Base-by-base conservation (phyloP, 2,113 vertebrate species). In the Ibidorhyncha struthersii region DNA sequence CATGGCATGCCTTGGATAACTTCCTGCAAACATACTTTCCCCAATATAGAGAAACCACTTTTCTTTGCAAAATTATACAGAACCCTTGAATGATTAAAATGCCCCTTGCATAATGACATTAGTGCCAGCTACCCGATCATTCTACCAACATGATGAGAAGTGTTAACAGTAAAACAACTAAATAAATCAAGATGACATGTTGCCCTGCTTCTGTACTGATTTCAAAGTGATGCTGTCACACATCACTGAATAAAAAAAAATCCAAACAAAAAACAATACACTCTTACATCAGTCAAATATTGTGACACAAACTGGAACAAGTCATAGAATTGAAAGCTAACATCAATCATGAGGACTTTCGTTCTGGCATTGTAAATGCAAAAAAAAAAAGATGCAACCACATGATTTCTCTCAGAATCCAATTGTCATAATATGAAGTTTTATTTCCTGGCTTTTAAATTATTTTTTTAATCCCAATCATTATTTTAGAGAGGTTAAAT, bases 241-340 rank as follows among this genome's bases (percentile, higher is more conserved):
- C 38, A 84, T 86, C 85, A 88, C 29, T 82, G 76, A 76, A 85
- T 82, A 76, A 89, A 83, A 78, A 89, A 69, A 92, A 89, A 89
- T 45, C n/a, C 74, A 95, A 93, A 93, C 47, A 90, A 95, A 93
- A 73, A 61, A 1, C 53, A 82, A 52, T 85, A 49, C 19, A 72
- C 47, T 94, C 38, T 70, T 78, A 83, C 52, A 93, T 96, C 93
- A 90, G 92, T 96, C 92, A 97, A 94, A 97, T 89, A 95, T 94
- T 96, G 59, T 95, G 90, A 95, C 88, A 94, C 45, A 93, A 96
- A 93, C 79, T 93, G 78, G 66, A 95, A 94, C 41, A 83, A 96
- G 82, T 90, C 78, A 85, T 70, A 26, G 36, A 92, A 90, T n/a
- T 94, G 85, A 93, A 92, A 95, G 70, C 82, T 73, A 83, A 83